Conservation (phyloP, 1,140 invertebrate genomes). For the Chelonus insularis region DNA sequence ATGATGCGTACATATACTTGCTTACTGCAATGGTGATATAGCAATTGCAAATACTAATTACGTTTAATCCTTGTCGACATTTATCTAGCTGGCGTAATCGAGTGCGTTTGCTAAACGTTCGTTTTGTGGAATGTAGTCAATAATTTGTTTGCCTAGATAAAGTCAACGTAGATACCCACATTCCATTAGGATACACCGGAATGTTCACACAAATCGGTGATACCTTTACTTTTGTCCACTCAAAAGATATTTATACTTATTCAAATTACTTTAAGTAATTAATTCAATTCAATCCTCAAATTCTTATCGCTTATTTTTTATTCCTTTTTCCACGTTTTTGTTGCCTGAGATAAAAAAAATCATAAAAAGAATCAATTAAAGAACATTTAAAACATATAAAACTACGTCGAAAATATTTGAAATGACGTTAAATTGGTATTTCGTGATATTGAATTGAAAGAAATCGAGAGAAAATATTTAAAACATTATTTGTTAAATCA, state of each 20-base stretch:
- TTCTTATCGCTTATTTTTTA: no score
- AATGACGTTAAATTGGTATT: not conserved
- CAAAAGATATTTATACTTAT: not conserved
- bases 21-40: not conserved
- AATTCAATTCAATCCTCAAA: no score
- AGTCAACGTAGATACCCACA: conserved; percentile 29
- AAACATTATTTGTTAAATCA: no score
- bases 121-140: not conserved
- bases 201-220: conserved; percentile 41
- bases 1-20: conserved; percentile 5
- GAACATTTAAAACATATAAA: no score
- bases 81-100: conserved; percentile 14
- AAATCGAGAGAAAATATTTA: no score
- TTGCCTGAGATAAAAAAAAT: no score
- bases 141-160: conserved; percentile 6
- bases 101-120: conserved; percentile 6
- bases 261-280: no score
- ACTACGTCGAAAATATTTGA: not conserved
- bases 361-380: no score
- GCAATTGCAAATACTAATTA: conserved; percentile 18
- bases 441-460: no score
- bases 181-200: conserved; percentile 26
- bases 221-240: conserved; percentile 1
- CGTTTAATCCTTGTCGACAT: conserved; percentile 1
- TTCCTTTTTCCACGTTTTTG: no score